Percentiles rank a stretch among this genome's conserved stretches.
Conservation (phyloP, 2,888 invertebrate genomes). For the Tigriopus californicus region DNA sequence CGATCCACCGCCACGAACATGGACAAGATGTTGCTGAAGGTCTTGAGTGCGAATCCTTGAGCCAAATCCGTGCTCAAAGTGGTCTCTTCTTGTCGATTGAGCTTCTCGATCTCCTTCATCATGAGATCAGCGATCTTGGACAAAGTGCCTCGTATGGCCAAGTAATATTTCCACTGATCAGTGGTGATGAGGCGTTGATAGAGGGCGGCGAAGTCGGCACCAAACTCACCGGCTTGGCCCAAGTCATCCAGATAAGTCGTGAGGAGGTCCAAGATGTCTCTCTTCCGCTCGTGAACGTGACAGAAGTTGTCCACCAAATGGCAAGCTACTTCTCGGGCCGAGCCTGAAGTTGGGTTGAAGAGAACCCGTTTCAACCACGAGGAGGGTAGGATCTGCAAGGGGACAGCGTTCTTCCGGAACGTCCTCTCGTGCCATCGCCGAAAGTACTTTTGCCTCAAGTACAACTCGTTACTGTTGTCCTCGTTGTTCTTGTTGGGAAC, state of each 20-base stretch:
- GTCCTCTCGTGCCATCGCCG: constrained; percentile 41
- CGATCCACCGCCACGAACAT: constrained; percentile 69
- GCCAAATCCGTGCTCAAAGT: constrained; percentile 82
- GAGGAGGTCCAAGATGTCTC: constrained; percentile 56
- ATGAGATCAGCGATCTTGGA: constrained; percentile 64
- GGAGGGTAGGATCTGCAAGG: constrained; percentile 30
- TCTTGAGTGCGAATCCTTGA: constrained; percentile 76
- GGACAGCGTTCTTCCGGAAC: constrained; percentile 1
- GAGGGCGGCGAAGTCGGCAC: constrained; percentile 69
- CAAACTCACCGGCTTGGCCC: constrained; percentile 70
- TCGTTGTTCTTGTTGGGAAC: constrained; percentile 21
- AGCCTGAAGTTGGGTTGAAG: constrained; percentile 73
- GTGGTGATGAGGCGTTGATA: constrained; percentile 54
- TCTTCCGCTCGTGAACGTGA: constrained; percentile 14
- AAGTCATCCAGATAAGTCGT: constrained; percentile 73
- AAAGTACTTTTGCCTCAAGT: constrained; percentile 54
- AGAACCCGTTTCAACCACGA: constrained; percentile 80
- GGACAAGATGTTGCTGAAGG: constrained; percentile 66
- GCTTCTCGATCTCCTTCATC: constrained; percentile 66
- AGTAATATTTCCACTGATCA: constrained; percentile 83
- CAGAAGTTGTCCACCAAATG: constrained; percentile 52
- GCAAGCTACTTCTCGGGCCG: constrained; percentile 72
- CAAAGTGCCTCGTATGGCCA: constrained; percentile 68
- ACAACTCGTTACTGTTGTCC: constrained; percentile 29
- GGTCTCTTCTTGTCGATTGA: constrained; percentile 74